These are phyloP conservation scores for Toxotes lorentzi DNA, from an alignment of 2,797 vertebrate genomes.

Conservation along the genomic window DNA sequence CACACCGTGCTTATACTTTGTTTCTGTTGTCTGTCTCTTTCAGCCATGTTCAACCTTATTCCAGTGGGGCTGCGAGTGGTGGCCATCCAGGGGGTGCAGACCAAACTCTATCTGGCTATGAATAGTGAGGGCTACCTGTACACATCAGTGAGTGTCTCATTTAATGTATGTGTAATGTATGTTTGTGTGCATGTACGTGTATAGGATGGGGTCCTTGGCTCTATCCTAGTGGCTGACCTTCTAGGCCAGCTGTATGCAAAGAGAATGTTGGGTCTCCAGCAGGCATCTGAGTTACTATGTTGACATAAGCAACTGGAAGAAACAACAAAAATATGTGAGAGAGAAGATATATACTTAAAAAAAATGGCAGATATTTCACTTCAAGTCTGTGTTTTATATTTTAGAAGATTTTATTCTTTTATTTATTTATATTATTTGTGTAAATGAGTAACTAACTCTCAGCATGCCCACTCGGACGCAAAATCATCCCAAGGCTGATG, in stretches of 20 bases:
- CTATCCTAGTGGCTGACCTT: constrained; percentile 46
- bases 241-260: constrained; percentile 37
- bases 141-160: constrained; percentile 93
- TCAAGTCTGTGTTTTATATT: not conserved
- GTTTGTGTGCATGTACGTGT: constrained; percentile 4
- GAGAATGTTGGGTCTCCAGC: constrained; percentile 39
- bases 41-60: constrained; percentile 99
- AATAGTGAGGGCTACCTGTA: constrained; percentile 99
- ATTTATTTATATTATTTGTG: not conserved
- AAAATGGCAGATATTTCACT: not conserved
- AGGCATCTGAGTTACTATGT: constrained; percentile 68
- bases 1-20: not conserved
- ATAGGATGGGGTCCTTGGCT: not conserved
- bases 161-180: not conserved
- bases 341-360: not conserved
- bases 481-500: constrained; percentile 14
- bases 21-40: constrained; percentile 54
- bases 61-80: constrained; percentile 99
- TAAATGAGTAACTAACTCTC: not conserved
- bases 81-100: constrained; percentile 99
- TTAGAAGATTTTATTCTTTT: not conserved
- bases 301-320: constrained; percentile 34
- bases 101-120: constrained; percentile 98
- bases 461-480: constrained; percentile 1
- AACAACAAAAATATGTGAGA: constrained; percentile 11